Percentiles rank a stretch among this genome's conserved stretches.
These are phyloP conservation scores for Aegithalos caudatus DNA, from an alignment of 2,113 vertebrate genomes.

Conservation along the genomic window DNA sequence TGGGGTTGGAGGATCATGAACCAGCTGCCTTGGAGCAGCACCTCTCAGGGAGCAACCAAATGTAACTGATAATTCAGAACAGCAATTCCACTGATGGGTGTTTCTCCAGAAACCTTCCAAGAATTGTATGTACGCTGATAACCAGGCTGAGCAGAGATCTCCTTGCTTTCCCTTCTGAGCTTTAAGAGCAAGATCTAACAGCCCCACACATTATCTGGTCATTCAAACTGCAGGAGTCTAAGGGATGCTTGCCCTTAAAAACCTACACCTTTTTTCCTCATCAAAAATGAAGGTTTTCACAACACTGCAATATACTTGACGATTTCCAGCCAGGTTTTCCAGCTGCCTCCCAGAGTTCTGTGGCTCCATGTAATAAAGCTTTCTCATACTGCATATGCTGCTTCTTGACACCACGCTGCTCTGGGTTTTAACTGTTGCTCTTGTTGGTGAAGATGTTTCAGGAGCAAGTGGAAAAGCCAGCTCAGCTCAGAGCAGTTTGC, in stretches of 20 bases:
- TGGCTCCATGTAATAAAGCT: neutral
- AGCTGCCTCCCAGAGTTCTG: neutral
- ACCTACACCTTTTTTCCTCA: neutral
- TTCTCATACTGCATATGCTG: neutral
- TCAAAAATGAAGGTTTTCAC: neutral
- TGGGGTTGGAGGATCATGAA: neutral
- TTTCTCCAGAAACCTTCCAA: conserved; percentile 41
- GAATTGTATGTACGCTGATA: conserved; percentile 28
- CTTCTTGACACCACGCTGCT: neutral
- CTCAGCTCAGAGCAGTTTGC: neutral
- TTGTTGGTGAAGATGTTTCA: neutral
- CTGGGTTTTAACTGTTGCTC: neutral
- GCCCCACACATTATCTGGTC: neutral
- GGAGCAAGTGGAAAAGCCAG: neutral
- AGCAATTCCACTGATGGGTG: conserved; percentile 13
- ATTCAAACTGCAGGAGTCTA: neutral
- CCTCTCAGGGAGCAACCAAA: neutral
- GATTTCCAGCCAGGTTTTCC: neutral
- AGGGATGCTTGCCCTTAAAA: neutral
- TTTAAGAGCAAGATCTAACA: neutral
- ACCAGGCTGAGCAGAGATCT: neutral
- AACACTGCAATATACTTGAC: neutral
- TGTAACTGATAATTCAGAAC: neutral
- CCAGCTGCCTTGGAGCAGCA: neutral
- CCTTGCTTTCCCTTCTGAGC: neutral